Evolutionary conservation across 2,797 vertebrate genomes (phyloP).

Genomic region (Syngnathus acus): DNA sequence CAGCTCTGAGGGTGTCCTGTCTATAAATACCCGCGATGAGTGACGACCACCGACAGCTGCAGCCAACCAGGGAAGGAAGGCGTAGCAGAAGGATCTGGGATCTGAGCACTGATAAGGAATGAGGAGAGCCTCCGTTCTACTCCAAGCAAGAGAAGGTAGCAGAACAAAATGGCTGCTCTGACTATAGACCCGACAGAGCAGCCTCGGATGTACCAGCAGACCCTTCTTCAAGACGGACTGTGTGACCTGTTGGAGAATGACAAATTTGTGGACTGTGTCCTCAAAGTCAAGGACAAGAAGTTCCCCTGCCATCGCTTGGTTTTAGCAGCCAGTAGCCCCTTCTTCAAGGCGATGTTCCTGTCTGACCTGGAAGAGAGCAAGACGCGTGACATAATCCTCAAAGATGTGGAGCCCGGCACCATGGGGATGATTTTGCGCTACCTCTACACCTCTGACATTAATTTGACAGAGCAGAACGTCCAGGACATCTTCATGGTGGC

Average conservation of each 20-base stretch:
- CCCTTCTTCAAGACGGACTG: constrained; percentile 90
- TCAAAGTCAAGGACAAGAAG: constrained; percentile 84
- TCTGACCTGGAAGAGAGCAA: constrained; percentile 83
- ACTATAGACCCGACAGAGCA: constrained; percentile 82
- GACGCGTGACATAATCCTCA: constrained; percentile 80
- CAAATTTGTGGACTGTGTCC: constrained; percentile 91
- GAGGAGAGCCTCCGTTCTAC: constrained; percentile 30
- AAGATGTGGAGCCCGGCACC: constrained; percentile 83
- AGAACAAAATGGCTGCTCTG: constrained; percentile 76
- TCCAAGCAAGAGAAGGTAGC: constrained; percentile 22
- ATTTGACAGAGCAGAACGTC: constrained; percentile 88
- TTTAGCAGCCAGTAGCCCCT: constrained; percentile 91
- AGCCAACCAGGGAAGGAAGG: constrained; percentile 23
- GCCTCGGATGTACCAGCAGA: constrained; percentile 93
- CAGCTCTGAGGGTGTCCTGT: constrained; percentile 56
- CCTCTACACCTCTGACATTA: constrained; percentile 92
- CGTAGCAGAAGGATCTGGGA: constrained; percentile 25
- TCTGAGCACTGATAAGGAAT: constrained; percentile 32
- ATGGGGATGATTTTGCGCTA: constrained; percentile 90
- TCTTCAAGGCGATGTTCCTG: constrained; percentile 92
- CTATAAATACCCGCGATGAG: constrained; percentile 78
- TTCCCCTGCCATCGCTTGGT: constrained; percentile 93
- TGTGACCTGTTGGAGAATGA: constrained; percentile 90
- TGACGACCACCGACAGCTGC: constrained; percentile 76
- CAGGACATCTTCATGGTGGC: constrained; percentile 93